Evolutionary conservation across 1,140 invertebrate genomes (phyloP).

Genomic region (Streblospio benedicti): DNA sequence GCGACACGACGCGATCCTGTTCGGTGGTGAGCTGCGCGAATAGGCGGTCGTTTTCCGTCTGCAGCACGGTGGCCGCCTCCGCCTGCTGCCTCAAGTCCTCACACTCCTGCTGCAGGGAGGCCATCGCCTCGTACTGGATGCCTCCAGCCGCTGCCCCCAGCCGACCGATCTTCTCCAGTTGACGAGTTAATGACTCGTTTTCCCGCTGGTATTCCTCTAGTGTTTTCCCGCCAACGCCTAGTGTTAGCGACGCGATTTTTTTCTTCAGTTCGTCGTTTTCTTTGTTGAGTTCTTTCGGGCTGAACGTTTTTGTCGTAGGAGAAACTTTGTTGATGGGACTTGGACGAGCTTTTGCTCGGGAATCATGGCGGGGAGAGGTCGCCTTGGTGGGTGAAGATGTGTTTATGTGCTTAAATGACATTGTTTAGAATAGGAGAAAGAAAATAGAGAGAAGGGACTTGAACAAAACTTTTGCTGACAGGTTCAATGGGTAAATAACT

Average conservation of each 20-base stretch:
- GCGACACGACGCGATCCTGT: slow-evolving; percentile 25
- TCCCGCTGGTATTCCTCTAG: slow-evolving; percentile 18
- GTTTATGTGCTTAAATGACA: too few relatives aligned
- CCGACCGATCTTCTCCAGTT: slow-evolving; percentile 24
- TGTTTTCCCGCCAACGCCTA: not conserved
- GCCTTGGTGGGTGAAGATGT: too few relatives aligned
- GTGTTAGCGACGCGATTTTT: not conserved
- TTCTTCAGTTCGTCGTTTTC: slow-evolving; percentile 8
- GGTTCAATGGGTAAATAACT: too few relatives aligned
- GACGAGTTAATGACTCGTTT: slow-evolving; percentile 26
- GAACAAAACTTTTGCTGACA: too few relatives aligned
- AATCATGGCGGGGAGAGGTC: too few relatives aligned
- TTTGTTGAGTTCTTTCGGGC: not conserved
- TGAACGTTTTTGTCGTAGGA: not conserved
- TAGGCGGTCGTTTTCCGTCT: slow-evolving; percentile 26
- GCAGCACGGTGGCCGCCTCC: too few relatives aligned
- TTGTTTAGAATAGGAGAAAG: too few relatives aligned
- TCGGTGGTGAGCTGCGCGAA: slow-evolving; percentile 21
- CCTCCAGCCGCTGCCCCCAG: slow-evolving; percentile 20
- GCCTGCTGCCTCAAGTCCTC: slow-evolving; percentile 15
- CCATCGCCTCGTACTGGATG: not conserved
- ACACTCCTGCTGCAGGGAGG: slow-evolving; percentile 8
- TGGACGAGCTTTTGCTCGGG: not conserved
- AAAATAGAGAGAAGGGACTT: too few relatives aligned
- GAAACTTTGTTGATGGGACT: not conserved